These are phyloP conservation scores for Contarinia nasturtii DNA, from an alignment of 1,140 invertebrate species.

Conservation along the genomic window DNA sequence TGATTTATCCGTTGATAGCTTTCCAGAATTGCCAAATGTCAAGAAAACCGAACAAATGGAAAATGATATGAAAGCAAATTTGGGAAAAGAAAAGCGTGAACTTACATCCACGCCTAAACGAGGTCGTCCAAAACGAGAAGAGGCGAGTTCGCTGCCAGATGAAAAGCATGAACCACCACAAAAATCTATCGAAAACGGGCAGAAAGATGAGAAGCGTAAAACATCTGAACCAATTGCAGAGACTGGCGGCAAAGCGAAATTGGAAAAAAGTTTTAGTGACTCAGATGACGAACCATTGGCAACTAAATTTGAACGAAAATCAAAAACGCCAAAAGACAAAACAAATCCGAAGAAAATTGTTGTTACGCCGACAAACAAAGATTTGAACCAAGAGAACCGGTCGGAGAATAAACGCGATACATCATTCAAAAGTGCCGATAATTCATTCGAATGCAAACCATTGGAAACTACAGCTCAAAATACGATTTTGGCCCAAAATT, in stretches of 20 bases:
- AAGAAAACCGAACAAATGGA: conserved; percentile 37
- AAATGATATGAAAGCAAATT: conserved; percentile 35
- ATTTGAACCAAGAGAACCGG: not conserved
- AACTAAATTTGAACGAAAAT: conserved; percentile 22
- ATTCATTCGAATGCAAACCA: too few relatives aligned
- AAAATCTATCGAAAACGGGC: conserved; percentile 6
- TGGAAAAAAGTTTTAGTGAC: conserved; percentile 30
- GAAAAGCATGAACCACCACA: conserved; percentile 6
- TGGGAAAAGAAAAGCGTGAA: conserved; percentile 12
- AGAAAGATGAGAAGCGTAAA: conserved; percentile 7
- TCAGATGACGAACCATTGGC: conserved; percentile 36
- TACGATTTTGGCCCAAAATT: too few relatives aligned
- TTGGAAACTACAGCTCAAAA: too few relatives aligned
- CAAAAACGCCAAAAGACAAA: not conserved
- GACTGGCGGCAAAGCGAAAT: conserved; percentile 19
- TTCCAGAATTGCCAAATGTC: conserved; percentile 42
- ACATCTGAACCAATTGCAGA: conserved; percentile 10
- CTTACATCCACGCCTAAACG: conserved; percentile 1
- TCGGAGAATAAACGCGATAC: too few relatives aligned
- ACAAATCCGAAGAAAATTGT: not conserved
- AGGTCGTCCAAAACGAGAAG: conserved; percentile 2
- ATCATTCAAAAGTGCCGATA: too few relatives aligned
- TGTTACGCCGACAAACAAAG: not conserved
- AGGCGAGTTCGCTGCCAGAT: conserved; percentile 6
- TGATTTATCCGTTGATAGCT: conserved; percentile 39